These are phyloP conservation scores for Nomia melanderi DNA, from an alignment of 1,140 invertebrate genomes.

Conservation along the genomic window DNA sequence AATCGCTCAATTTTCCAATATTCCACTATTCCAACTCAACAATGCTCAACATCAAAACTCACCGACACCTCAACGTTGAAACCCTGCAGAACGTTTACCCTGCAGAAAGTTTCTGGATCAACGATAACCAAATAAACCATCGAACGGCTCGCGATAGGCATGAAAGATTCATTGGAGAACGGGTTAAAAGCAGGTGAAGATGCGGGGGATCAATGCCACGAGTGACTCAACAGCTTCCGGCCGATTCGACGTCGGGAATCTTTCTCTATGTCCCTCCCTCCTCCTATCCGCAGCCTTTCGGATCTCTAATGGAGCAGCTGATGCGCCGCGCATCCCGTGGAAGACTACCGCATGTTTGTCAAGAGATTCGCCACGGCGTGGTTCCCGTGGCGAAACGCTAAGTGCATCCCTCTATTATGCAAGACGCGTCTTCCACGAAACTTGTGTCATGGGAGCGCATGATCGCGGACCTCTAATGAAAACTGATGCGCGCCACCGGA, in stretches of 20 bases:
- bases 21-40: too few relatives aligned
- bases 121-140: background rate
- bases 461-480: constrained; percentile 57
- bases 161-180: constrained; percentile 8
- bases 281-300: too few relatives aligned
- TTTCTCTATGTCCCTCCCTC: background rate
- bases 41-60: too few relatives aligned
- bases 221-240: constrained; percentile 75
- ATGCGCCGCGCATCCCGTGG: constrained; percentile 65
- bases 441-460: constrained; percentile 48
- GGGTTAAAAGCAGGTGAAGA: constrained; percentile 35
- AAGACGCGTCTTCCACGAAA: constrained; percentile 58
- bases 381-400: constrained; percentile 76
- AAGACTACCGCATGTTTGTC: constrained; percentile 75
- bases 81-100: too few relatives aligned
- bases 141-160: background rate
- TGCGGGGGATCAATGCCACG: constrained; percentile 38
- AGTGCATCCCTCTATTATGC: constrained; percentile 76
- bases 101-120: background rate
- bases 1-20: too few relatives aligned
- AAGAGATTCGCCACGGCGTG: constrained; percentile 73
- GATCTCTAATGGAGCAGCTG: constrained; percentile 72
- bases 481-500: constrained; percentile 46
- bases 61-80: too few relatives aligned
- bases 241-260: constrained; percentile 52